Evolutionary conservation across 2,888 invertebrate species (phyloP).

Genomic region (Biston stratarius): DNA sequence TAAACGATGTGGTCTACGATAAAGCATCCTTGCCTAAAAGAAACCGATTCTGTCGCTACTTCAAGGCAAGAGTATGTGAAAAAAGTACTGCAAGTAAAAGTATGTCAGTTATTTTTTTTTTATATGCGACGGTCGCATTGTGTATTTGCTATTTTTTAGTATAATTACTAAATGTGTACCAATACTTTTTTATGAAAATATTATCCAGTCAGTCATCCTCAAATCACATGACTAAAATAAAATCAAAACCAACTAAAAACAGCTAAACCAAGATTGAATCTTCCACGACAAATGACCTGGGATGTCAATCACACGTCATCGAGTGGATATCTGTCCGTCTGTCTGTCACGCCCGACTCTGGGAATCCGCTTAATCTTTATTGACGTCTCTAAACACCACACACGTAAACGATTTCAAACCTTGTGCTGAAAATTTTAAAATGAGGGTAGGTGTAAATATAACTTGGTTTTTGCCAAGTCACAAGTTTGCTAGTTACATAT

Average conservation of each 20-base stretch:
- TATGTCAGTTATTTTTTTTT: too few species aligned
- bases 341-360: slow-evolving; percentile 56
- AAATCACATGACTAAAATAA: neutral
- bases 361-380: slow-evolving; percentile 72
- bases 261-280: slow-evolving; percentile 35
- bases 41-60: too few species aligned
- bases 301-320: slow-evolving; percentile 70
- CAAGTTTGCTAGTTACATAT: neutral
- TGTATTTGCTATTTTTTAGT: too few species aligned
- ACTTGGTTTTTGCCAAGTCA: slow-evolving; percentile 2
- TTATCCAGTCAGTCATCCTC: neutral
- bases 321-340: slow-evolving; percentile 63
- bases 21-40: too few species aligned
- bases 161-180: too few species aligned
- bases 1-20: too few species aligned
- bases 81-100: too few species aligned
- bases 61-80: too few species aligned
- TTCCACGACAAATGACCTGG: slow-evolving; percentile 47
- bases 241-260: slow-evolving; percentile 18
- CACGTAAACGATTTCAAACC: slow-evolving; percentile 21
- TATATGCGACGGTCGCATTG: too few species aligned
- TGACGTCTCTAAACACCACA: slow-evolving; percentile 52
- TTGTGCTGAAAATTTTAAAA: slow-evolving; percentile 7
- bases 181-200: too few species aligned
- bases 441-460: slow-evolving; percentile 18